Evolutionary conservation across 2,888 invertebrate genomes (phyloP), one percentile per base, ranked within the genome.

Genomic region (Melipona bicolor): DNA sequence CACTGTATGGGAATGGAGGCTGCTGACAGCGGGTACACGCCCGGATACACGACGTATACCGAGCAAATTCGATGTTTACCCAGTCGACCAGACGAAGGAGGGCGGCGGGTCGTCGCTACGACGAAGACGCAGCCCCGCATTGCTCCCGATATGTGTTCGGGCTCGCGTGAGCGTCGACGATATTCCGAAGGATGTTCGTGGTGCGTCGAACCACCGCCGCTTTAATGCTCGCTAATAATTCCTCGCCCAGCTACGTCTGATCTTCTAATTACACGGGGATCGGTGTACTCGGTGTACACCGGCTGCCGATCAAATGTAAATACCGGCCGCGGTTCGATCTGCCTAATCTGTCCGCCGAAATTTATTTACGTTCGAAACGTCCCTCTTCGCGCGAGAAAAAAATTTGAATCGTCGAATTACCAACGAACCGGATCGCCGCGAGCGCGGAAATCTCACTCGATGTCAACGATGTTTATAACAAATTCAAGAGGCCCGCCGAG

Each of bases 111-210:
- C 77, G 75, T 43, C 52, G 72, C 83, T 76, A 54, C 83, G 85
- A 90, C 91, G 77, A 88, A 91, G 89, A 90, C 79, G 89, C 90
- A 87, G 83, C 74, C 81, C 83, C 83, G 87, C 89, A 88, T 90
- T 90, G 87, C 87, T 62, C 36, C 27, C 73, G 79, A 68, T 76
- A 69, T 49, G 62, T 36, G 50, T 54, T 73, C 67, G 67, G 32
- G 32, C 32, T 90, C 81, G 89, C 91, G 89, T 89, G 91, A 85
- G 70, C 84, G 77, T 79, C 79, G 85, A 86, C 87, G 84, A 85
- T 89, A 87, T 88, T 83, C 79, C 59, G 67, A 27, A 27, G 1
- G 27, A 27, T 79, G 79, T 49, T 21, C 69, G 36, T 62, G 52
- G 61, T 68, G 61, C 74, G 74, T 64, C 75, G 49, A 74, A 54